Evolutionary conservation across 2,113 vertebrate genomes (phyloP).

Genomic region (Thalassarche chlororhynchos): DNA sequence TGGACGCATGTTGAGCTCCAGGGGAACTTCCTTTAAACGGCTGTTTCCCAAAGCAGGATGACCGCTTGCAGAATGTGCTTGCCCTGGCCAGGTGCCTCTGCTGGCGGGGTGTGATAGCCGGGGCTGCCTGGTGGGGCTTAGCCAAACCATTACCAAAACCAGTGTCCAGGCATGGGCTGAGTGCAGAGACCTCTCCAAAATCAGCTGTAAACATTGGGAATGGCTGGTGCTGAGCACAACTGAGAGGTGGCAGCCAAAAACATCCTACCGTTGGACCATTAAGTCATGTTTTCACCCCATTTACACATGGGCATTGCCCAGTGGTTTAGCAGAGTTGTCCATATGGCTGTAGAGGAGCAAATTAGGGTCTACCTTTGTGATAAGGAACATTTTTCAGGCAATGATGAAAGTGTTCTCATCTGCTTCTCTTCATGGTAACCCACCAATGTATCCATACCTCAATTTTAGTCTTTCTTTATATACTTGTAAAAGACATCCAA

Average conservation of each 20-base stretch:
- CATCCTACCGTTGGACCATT: background rate
- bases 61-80: background rate
- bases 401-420: background rate
- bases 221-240: background rate
- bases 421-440: background rate
- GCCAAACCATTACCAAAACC: background rate
- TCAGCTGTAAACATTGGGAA: background rate
- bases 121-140: background rate
- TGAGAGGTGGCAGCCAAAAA: background rate
- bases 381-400: background rate
- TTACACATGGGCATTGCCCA: background rate
- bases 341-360: background rate
- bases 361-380: background rate
- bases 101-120: background rate
- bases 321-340: background rate
- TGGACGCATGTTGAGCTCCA: background rate
- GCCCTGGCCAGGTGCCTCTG: rapidly evolving
- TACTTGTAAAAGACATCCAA: background rate
- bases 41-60: background rate
- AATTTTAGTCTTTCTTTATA: background rate
- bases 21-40: background rate
- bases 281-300: background rate
- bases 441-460: background rate
- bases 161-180: background rate
- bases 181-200: background rate